phyloP scores from a whole-genome alignment of 1,140 invertebrate species.

The Drosophila oshimai region DNA sequence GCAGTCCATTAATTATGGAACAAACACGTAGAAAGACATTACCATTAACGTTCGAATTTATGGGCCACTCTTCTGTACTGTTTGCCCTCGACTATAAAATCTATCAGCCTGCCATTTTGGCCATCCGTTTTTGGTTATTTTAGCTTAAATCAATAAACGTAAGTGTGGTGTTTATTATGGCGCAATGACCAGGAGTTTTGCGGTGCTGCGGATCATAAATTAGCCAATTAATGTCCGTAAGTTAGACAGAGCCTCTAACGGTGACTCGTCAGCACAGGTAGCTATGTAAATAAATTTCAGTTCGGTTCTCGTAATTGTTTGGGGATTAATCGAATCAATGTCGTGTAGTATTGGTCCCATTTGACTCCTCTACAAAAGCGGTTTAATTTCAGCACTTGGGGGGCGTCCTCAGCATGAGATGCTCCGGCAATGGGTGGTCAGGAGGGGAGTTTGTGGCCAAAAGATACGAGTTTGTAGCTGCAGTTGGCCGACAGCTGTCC shows the following conservation, averaged over 20 bases:
- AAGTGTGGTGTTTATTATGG: constrained; percentile 52
- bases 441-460: neutral
- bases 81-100: constrained; percentile 34
- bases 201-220: constrained; percentile 44
- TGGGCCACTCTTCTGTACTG: neutral
- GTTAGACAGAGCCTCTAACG: constrained; percentile 30
- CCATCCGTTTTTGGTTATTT: constrained; percentile 28
- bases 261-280: neutral
- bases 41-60: constrained; percentile 25
- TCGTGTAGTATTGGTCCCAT: neutral
- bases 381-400: neutral
- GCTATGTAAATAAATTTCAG: constrained; percentile 14
- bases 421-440: constrained; percentile 1
- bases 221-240: constrained; percentile 57
- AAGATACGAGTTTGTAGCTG: constrained; percentile 19
- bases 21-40: constrained; percentile 26
- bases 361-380: neutral
- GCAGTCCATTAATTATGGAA: constrained; percentile 40
- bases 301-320: neutral
- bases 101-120: constrained; percentile 35
- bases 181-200: constrained; percentile 15
- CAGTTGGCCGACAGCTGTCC: constrained; percentile 54
- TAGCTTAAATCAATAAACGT: constrained; percentile 51
- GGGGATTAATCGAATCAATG: neutral
- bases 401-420: constrained; percentile 49